Evolutionary conservation across 2,888 invertebrate genomes (phyloP).

Genomic region (Spilosoma lubricipeda): DNA sequence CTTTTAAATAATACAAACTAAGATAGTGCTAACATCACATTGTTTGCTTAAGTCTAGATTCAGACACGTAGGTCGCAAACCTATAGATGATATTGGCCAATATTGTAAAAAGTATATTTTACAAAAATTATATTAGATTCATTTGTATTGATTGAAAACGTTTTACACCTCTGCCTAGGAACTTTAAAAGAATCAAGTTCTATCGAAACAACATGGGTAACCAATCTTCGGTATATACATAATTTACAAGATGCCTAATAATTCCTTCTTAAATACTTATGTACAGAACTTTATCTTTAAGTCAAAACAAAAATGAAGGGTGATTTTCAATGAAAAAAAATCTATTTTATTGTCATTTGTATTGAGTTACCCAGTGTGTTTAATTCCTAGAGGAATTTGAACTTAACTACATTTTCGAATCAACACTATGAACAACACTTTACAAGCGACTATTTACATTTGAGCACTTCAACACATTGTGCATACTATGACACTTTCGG

Average conservation of each 20-base stretch:
- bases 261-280: not conserved
- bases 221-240: not conserved
- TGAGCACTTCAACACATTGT: constrained; percentile 83
- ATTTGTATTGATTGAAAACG: constrained; percentile 47
- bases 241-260: not conserved
- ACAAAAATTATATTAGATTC: constrained; percentile 37
- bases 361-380: constrained; percentile 32
- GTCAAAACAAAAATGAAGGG: not conserved
- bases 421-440: constrained; percentile 42
- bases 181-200: constrained; percentile 42
- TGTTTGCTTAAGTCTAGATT: constrained; percentile 60
- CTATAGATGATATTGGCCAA: constrained; percentile 42
- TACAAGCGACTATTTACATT: constrained; percentile 69
- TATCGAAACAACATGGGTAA: constrained; percentile 35
- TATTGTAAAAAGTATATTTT: constrained; percentile 34
- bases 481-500: constrained; percentile 83
- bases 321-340: not conserved
- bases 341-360: not conserved
- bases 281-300: not conserved
- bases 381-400: constrained; percentile 43
- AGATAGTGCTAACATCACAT: constrained; percentile 71
- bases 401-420: constrained; percentile 44
- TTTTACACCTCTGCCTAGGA: constrained; percentile 50
- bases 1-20: constrained; percentile 59
- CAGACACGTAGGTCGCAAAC: constrained; percentile 49